Percentiles rank a stretch among this genome's conserved stretches.
phyloP scores from a whole-genome alignment of 2,888 invertebrate genomes.

The Subacronicta megacephala region DNA sequence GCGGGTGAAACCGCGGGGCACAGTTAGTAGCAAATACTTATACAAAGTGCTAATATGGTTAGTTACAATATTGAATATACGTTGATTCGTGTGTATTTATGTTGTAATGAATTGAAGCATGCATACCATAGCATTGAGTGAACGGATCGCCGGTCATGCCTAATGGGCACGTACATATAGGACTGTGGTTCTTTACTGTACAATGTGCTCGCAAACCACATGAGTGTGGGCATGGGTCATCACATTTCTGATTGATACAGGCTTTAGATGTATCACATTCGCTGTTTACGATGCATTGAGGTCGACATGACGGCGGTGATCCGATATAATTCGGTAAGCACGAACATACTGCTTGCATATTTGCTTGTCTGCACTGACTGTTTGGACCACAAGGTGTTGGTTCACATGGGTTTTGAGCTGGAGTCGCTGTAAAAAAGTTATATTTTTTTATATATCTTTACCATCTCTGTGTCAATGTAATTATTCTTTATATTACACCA shows the following conservation, averaged over 20 bases:
- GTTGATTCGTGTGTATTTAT: no score
- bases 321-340: conserved; percentile 94
- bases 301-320: conserved; percentile 94
- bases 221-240: conserved; percentile 96
- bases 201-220: conserved; percentile 96
- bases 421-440: conserved; percentile 73
- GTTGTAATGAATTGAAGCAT: conserved; percentile 8
- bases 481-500: no score
- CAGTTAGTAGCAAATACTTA: neutral
- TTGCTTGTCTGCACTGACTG: conserved; percentile 94
- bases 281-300: conserved; percentile 96
- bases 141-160: conserved; percentile 97
- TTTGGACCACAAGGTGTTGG: conserved; percentile 97
- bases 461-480: neutral
- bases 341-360: conserved; percentile 95
- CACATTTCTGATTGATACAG: conserved; percentile 95
- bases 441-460: neutral
- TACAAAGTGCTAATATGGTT: neutral
- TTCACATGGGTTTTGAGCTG: conserved; percentile 92
- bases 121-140: conserved; percentile 93
- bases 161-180: conserved; percentile 95
- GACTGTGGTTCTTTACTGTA: conserved; percentile 95
- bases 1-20: no score
- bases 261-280: conserved; percentile 95
- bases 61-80: neutral